A percentile compares a stretch with the other conserved stretches of the same genome.
These are phyloP conservation scores for Drosophila rufa DNA, from an alignment of 1,140 invertebrate species.

Conservation along the genomic window DNA sequence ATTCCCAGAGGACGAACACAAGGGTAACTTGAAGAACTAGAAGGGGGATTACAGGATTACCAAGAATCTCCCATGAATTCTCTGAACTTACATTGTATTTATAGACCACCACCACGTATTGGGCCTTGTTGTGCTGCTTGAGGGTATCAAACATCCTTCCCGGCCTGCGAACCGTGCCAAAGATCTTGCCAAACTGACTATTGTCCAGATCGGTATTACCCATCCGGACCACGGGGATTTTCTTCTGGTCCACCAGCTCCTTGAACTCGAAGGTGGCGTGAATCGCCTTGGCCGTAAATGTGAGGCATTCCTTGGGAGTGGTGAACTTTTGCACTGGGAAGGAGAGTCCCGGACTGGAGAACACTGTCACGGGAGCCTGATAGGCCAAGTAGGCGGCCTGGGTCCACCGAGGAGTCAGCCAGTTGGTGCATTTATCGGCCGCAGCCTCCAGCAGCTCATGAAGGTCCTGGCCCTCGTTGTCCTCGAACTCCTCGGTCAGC, in stretches of 20 bases:
- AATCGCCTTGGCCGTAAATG: slow-evolving; percentile 90
- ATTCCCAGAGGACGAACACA: slow-evolving; percentile 87
- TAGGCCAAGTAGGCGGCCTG: slow-evolving; percentile 91
- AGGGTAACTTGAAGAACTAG: slow-evolving; percentile 91
- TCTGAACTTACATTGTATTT: slow-evolving; percentile 91
- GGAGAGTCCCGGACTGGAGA: slow-evolving; percentile 91
- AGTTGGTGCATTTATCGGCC: slow-evolving; percentile 88
- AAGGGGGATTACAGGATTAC: not conserved
- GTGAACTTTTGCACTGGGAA: slow-evolving; percentile 89
- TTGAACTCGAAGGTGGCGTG: slow-evolving; percentile 90
- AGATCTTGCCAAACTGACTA: slow-evolving; percentile 94
- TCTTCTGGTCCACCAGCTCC: slow-evolving; percentile 88
- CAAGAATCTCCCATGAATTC: too few relatives aligned
- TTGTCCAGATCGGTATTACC: slow-evolving; percentile 93
- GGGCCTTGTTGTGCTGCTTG: slow-evolving; percentile 87
- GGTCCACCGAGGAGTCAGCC: slow-evolving; percentile 93
- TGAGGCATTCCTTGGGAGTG: slow-evolving; percentile 87
- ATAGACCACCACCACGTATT: slow-evolving; percentile 91
- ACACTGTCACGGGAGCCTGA: slow-evolving; percentile 90
- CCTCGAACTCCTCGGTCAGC: slow-evolving; percentile 89
- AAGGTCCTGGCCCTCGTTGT: slow-evolving; percentile 88
- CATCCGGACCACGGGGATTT: slow-evolving; percentile 91
- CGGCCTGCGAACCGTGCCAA: slow-evolving; percentile 94
- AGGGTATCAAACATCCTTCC: slow-evolving; percentile 88
- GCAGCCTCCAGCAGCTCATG: slow-evolving; percentile 88